These are phyloP conservation scores for Premnoplex brunnescens DNA, from an alignment of 2,797 vertebrate genomes.

Conservation along the genomic window DNA sequence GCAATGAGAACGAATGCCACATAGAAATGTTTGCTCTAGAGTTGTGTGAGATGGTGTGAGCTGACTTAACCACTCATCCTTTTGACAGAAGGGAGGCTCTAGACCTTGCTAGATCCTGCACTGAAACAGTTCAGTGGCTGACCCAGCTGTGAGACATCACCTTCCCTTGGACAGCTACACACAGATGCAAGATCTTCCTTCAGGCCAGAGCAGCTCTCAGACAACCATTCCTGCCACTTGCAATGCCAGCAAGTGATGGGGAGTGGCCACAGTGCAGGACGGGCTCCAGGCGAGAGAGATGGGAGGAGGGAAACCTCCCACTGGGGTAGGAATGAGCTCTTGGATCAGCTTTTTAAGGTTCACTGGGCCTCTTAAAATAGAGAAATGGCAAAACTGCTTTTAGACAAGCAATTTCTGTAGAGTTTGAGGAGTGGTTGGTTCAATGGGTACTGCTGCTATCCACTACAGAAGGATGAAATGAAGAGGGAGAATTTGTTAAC, in stretches of 20 bases:
- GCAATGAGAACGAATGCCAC: not conserved
- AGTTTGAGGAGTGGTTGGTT: not conserved
- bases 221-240: rapidly evolving
- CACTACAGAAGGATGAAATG: not conserved
- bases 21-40: not conserved
- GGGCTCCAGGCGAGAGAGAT: not conserved
- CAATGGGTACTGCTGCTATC: not conserved
- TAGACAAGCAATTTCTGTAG: not conserved
- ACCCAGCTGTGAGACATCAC: rapidly evolving
- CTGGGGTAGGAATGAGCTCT: rapidly evolving
- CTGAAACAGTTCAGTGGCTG: not conserved
- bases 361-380: not conserved
- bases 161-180: not conserved
- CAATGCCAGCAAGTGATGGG: no score
- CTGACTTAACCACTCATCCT: not conserved
- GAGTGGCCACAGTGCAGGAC: rapidly evolving
- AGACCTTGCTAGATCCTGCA: not conserved
- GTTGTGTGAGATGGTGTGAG: not conserved
- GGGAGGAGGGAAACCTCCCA: not conserved
- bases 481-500: not conserved
- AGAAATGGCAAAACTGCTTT: not conserved
- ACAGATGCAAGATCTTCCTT: not conserved
- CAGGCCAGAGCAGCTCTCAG: rapidly evolving
- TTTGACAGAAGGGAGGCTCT: not conserved
- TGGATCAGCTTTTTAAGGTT: not conserved